These are phyloP conservation scores for Thecophora atra DNA, from an alignment of 2,888 invertebrate species.

Conservation along the genomic window DNA sequence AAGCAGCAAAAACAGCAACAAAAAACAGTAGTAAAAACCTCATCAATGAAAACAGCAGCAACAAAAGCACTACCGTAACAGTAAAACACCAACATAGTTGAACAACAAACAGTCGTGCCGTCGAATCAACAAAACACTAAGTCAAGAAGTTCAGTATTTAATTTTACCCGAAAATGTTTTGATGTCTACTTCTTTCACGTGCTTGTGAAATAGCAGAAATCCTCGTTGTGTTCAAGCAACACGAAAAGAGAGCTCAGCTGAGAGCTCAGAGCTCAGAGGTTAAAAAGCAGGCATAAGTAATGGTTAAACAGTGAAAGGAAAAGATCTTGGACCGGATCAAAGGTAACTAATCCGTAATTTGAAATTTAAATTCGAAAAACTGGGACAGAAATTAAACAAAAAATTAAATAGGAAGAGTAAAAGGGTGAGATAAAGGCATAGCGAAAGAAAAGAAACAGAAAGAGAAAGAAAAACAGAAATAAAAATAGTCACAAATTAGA, in stretches of 20 bases:
- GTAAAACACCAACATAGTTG: not conserved
- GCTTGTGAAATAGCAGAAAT: not conserved
- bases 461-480: not conserved
- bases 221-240: not conserved
- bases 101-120: too few species aligned
- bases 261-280: not conserved
- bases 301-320: constrained; percentile 10
- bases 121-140: too few species aligned
- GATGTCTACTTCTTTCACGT: too few species aligned
- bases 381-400: not conserved
- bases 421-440: too few species aligned
- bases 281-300: constrained; percentile 3
- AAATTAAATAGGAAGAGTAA: not conserved
- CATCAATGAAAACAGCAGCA: not conserved
- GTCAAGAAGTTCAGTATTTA: too few species aligned
- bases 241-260: not conserved
- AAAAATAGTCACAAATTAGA: not conserved
- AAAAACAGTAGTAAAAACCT: not conserved
- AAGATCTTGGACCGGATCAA: not conserved
- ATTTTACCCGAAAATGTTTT: too few species aligned
- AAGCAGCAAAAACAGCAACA: not conserved
- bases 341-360: constrained; percentile 33
- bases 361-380: constrained; percentile 22
- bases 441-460: too few species aligned
- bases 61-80: too few species aligned